Conservation (phyloP, 2,888 invertebrate genomes). For the Zelleria hepariella region DNA sequence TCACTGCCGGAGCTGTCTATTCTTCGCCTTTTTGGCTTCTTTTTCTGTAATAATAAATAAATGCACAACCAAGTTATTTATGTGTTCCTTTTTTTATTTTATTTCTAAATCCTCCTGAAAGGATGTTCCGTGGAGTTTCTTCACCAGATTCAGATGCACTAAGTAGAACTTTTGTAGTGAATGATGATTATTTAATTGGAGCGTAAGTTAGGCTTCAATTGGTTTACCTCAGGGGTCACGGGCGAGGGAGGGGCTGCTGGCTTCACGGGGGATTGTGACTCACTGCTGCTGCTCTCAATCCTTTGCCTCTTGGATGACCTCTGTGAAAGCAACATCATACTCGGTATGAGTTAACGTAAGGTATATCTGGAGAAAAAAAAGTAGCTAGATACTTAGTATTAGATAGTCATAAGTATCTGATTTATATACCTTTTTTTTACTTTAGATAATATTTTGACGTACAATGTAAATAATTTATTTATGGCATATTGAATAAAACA, state of each 20-base stretch:
- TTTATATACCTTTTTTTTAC: too few relatives aligned
- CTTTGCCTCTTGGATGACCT: conserved; percentile 40
- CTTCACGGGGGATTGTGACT: conserved; percentile 20
- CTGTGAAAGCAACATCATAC: conserved; percentile 22
- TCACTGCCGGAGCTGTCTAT: conserved; percentile 58
- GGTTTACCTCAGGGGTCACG: neutral
- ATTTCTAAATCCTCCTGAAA: too few relatives aligned
- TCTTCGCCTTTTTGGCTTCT: conserved; percentile 45
- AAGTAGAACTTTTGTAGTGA: too few relatives aligned
- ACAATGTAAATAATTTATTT: too few relatives aligned
- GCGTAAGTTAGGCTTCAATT: neutral
- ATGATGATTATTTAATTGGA: too few relatives aligned
- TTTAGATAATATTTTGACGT: too few relatives aligned
- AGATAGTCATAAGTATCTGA: too few relatives aligned
- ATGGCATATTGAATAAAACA: too few relatives aligned
- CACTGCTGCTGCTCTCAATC: conserved; percentile 44
- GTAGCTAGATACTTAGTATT: too few relatives aligned
- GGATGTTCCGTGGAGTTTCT: too few relatives aligned
- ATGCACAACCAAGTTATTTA: neutral
- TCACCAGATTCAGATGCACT: too few relatives aligned
- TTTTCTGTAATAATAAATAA: conserved; percentile 30
- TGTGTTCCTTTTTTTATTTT: too few relatives aligned
- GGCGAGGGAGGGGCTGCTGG: conserved; percentile 10
- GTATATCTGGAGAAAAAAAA: neutral
- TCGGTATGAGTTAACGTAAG: neutral